Base-by-base conservation (phyloP, 2,113 vertebrate species). In the Coregonus clupeaformis region DNA sequence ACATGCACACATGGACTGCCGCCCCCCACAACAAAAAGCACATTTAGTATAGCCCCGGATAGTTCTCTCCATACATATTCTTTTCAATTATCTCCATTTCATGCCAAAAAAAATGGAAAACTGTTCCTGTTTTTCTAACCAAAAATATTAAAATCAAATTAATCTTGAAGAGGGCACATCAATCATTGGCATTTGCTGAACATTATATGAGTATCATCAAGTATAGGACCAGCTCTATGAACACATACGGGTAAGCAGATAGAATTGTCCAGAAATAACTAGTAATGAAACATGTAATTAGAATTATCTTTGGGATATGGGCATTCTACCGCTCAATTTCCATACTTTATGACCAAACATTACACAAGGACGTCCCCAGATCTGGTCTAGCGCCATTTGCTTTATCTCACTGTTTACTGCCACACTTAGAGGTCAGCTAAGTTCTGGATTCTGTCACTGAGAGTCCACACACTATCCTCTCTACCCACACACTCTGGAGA, bases 341-440 rank as follows among this genome's bases (percentile, higher is more conserved):
- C 82, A 52, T 85, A 81, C 82, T 89, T 87, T 81, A 69, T 73
- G 82, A 88, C 86, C 86, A 90, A 89, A 85, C 84, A 81, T 85
- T 85, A 80, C 82, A 72, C 78, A 78, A 83, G 62, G 84, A 87
- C 84, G 90, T 86, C 90, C 89, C 87, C 86, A 9, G 36, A 9
- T 2, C 7, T 36, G 32, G 7, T 9, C 32, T 77, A 57, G 74
- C 86, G 82, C 90, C 88, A 14, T 90, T 82, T 84, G 14, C 47
- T 78, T 90, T 79, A 83, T 81, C 84, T 82, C 81, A 82, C 84
- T 89, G 88, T 92, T 91, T 91, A 89, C 89, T 85, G 82, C 87
- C 85, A 89, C 86, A 90, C 86, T 89, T 90, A 84, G 88, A 89
- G 91, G 89, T 88, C 89, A 92, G 84, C 86, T 85, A 78, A 71